Conservation (phyloP, 2,113 vertebrate species). For the Oceanodroma tethys region DNA sequence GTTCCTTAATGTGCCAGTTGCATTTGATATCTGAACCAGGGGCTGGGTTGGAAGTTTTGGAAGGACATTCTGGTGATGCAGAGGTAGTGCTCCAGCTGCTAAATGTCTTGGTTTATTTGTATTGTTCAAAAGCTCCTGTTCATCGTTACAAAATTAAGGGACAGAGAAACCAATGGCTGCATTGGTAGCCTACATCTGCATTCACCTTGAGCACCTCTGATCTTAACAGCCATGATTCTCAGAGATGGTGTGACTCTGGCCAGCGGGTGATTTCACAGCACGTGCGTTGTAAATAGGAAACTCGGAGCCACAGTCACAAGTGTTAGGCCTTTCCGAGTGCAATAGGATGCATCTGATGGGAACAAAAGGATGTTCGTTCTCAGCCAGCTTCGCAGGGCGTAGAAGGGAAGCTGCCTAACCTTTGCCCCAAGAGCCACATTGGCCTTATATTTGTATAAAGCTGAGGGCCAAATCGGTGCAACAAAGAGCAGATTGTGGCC, state of each 20-base stretch:
- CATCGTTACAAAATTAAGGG: background rate
- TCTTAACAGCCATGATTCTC: background rate
- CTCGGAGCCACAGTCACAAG: background rate
- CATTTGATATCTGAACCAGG: background rate
- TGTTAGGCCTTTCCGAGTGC: background rate
- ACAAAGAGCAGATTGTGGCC: background rate
- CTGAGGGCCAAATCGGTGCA: background rate
- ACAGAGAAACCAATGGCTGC: background rate
- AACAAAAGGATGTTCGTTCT: background rate
- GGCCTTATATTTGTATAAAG: background rate
- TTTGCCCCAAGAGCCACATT: background rate
- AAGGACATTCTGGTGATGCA: background rate
- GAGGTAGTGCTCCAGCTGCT: background rate
- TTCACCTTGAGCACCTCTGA: background rate
- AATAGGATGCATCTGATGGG: background rate
- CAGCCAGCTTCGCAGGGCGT: background rate
- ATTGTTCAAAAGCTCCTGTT: background rate
- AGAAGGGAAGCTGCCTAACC: background rate
- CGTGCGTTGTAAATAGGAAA: background rate
- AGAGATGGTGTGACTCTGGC: background rate
- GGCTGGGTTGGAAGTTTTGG: background rate
- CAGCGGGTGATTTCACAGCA: background rate
- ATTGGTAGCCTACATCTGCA: fast-evolving
- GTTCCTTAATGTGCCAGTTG: background rate
- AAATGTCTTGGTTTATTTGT: background rate